Conservation (phyloP, 1,140 invertebrate species). For the Trypoxylus dichotomus region DNA sequence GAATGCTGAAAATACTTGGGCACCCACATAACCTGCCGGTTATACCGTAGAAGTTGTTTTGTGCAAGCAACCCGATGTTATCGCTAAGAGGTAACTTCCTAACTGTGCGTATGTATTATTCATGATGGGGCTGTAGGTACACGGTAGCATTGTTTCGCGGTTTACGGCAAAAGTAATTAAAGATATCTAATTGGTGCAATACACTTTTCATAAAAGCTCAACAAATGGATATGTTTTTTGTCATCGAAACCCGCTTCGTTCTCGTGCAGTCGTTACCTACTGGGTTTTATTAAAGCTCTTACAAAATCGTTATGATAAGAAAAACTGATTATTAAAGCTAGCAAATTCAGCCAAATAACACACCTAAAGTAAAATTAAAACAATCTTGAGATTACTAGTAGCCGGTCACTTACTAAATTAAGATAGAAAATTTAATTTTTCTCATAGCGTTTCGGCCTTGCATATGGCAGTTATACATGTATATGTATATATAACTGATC, state of each 20-base stretch:
- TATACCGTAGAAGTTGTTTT: not conserved
- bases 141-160: not conserved
- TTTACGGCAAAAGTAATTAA: conserved; percentile 15
- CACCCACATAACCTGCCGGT: conserved; percentile 17
- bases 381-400: no score
- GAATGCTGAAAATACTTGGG: not conserved
- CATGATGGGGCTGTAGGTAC: not conserved
- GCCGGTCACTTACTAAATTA: no score
- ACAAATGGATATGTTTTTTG: not conserved
- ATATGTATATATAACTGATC: no score
- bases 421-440: no score
- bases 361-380: no score
- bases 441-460: no score
- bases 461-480: no score
- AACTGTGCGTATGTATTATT: conserved; percentile 20
- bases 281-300: no score
- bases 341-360: no score
- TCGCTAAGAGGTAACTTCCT: not conserved
- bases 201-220: not conserved
- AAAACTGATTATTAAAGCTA: no score
- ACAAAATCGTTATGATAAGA: no score
- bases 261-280: no score
- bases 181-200: not conserved
- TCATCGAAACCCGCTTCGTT: not conserved
- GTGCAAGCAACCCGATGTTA: conserved; percentile 6